Evolutionary conservation across 2,797 vertebrate genomes (phyloP).

Genomic region (Myoxocephalus aenaeus): DNA sequence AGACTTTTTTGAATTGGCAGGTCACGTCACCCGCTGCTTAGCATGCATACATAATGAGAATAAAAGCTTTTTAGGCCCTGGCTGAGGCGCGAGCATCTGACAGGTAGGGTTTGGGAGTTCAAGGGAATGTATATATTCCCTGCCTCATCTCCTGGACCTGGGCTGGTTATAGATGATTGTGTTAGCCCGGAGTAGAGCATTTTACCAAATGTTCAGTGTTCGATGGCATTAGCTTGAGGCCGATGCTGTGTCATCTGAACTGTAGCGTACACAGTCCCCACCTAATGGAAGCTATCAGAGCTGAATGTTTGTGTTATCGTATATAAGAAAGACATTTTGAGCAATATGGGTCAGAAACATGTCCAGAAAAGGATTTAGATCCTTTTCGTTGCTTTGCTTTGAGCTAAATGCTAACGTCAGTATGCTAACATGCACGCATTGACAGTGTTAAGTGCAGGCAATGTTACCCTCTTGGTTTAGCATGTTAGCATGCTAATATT

Average conservation of each 20-base stretch:
- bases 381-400: conserved; percentile 4
- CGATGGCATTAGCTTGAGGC: conserved; percentile 69
- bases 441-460: background rate
- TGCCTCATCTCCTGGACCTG: conserved; percentile 71
- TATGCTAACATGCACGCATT: background rate
- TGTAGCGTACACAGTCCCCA: conserved; percentile 32
- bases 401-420: background rate
- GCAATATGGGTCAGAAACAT: background rate
- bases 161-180: conserved; percentile 73
- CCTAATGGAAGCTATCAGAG: conserved; percentile 67
- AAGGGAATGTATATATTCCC: conserved; percentile 76
- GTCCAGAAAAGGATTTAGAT: background rate
- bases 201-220: conserved; percentile 78
- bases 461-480: background rate
- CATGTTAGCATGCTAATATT: background rate
- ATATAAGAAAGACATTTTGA: conserved; percentile 28
- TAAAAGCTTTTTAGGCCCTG: conserved; percentile 77
- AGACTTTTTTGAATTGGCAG: conserved; percentile 87
- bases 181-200: conserved; percentile 71
- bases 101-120: conserved; percentile 80
- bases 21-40: conserved; percentile 82
- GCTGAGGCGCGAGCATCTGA: conserved; percentile 83
- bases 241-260: conserved; percentile 67
- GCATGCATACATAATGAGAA: conserved; percentile 82
- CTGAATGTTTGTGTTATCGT: conserved; percentile 50